Evolutionary conservation across 2,113 vertebrate species (phyloP), one percentile per base, ranked within the genome.

Genomic region (Willisornis vidua): DNA sequence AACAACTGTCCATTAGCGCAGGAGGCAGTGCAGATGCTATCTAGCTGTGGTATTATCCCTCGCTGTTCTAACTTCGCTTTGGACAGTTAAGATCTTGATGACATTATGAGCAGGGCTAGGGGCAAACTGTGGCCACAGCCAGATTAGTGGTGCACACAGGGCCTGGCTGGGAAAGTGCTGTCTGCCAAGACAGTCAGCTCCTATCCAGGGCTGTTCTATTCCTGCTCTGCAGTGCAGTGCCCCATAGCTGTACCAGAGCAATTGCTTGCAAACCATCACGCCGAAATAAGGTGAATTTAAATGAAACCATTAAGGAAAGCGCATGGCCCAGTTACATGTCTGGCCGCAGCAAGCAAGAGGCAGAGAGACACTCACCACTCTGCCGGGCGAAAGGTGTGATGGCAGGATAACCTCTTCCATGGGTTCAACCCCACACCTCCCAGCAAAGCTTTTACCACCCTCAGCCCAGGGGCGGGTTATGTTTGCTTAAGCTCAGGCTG

Each of bases 401-500:
- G 70, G 78, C 76, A 61, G 92, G 85, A 89, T 28, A 87, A 87
- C 63, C 78, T 79, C 87, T 77, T n/a, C 49, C 24, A 0, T 28
- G 63, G 84, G 16, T 75, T 61, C 86, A 79, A 31, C 49, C 55
- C 89, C 0, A 2, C 25, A 12, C 61, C 85, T 83, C 63, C 65
- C 76, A 85, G 89, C 82, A 12, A 72, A 96, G 91, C 28, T 71
- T 95, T 89, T 77, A 79, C 93, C 82, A 63, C 90, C 61, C 80
- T 79, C 79, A 58, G 91, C 88, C 80, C 58, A 94, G 96, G 94
- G 93, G 97, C 58, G 93, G 87, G 95, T 74, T 94, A 46, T 97
- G 97, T 98, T 97, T 98, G 97, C 95, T 97, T 97, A 97, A 97
- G 94, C 88, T 62, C 93, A 41, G 92, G 81, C 89, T 89, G 79